These are phyloP conservation scores for Heterochromis multidens DNA, from an alignment of 2,113 vertebrate species.

Conservation along the genomic window DNA sequence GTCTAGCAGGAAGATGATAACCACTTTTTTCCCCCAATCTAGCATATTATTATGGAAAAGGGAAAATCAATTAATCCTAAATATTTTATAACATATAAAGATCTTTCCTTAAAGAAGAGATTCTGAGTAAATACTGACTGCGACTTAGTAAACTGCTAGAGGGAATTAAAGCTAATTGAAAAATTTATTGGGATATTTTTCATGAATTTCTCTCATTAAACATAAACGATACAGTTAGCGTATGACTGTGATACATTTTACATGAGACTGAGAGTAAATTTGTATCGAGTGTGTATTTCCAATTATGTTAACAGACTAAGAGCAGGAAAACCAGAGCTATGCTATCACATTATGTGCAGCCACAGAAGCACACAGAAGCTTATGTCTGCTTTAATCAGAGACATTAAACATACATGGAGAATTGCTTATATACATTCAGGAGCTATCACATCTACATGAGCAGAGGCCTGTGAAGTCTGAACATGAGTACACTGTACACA, in stretches of 20 bases:
- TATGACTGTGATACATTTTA: constrained; percentile 69
- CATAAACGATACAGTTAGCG: constrained; percentile 71
- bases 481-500: not conserved
- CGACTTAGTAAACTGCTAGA: constrained; percentile 63
- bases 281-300: constrained; percentile 70
- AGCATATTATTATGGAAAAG: not conserved
- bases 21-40: not conserved
- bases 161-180: constrained; percentile 69
- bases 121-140: constrained; percentile 51
- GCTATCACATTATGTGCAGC: constrained; percentile 12
- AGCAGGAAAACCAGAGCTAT: constrained; percentile 4
- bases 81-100: constrained; percentile 59
- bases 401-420: constrained; percentile 29
- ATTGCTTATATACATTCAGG: constrained; percentile 11
- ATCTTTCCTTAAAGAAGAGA: constrained; percentile 41
- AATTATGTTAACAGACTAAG: constrained; percentile 60
- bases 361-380: not conserved
- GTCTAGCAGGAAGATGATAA: constrained; percentile 1
- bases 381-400: constrained; percentile 13
- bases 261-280: constrained; percentile 60
- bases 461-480: not conserved
- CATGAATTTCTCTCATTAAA: constrained; percentile 77
- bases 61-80: constrained; percentile 57
- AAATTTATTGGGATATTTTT: constrained; percentile 72
- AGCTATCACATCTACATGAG: constrained; percentile 5